phyloP scores from a whole-genome alignment of 1,140 invertebrate species.

The Aplysia californica region DNA sequence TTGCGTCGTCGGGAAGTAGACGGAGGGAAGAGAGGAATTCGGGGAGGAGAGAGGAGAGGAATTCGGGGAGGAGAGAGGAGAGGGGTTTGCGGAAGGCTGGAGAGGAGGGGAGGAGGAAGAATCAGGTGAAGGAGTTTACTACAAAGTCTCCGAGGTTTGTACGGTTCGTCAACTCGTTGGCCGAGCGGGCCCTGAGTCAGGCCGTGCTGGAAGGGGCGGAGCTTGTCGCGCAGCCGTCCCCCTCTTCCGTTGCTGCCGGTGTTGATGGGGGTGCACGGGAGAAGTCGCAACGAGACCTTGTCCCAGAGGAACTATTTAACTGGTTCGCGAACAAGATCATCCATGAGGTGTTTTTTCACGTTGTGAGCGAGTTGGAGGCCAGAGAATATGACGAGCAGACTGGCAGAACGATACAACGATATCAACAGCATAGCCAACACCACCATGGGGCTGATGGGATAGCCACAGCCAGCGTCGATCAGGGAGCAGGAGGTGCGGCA shows the following conservation, averaged over 20 bases:
- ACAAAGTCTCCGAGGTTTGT: conserved; percentile 2
- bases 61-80: not conserved
- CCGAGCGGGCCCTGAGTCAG: conserved; percentile 1
- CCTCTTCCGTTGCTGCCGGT: not conserved
- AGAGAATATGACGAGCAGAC: not conserved
- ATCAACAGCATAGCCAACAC: not conserved
- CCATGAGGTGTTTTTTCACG: conserved; percentile 31
- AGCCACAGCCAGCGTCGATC: too few relatives aligned
- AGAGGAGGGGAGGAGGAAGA: not conserved
- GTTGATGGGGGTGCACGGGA: not conserved
- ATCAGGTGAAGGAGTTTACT: too few relatives aligned
- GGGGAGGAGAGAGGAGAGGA: not conserved
- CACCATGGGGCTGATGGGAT: too few relatives aligned
- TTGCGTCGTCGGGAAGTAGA: not conserved
- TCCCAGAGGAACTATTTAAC: conserved; percentile 33
- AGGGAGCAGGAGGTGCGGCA: too few relatives aligned
- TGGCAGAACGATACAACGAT: not conserved
- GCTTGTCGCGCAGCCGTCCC: not conserved
- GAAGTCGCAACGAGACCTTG: too few relatives aligned
- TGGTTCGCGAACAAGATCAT: conserved; percentile 41
- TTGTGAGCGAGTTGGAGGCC: conserved; percentile 16
- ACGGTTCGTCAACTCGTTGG: conserved; percentile 16
- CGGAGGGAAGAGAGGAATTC: not conserved
- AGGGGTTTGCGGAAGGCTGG: not conserved
- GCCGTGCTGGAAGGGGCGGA: conserved; percentile 22